These are phyloP conservation scores for Glyphotaelius pellucidus DNA, from an alignment of 2,888 invertebrate genomes.

Conservation along the genomic window DNA sequence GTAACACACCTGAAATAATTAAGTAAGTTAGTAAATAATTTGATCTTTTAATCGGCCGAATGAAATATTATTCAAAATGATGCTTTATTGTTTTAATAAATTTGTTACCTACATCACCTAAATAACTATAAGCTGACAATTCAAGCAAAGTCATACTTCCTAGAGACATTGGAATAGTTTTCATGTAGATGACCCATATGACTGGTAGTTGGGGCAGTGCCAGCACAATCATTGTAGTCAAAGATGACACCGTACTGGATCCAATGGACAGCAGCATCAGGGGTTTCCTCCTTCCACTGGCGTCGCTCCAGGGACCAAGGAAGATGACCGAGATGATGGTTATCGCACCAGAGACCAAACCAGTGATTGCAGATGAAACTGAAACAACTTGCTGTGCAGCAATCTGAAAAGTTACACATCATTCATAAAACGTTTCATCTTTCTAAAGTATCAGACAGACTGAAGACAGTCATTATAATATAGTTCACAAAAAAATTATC, in stretches of 20 bases:
- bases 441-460: too few species aligned
- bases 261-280: slow-evolving; percentile 77
- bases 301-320: slow-evolving; percentile 81
- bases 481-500: too few species aligned
- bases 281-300: slow-evolving; percentile 78
- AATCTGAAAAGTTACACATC: slow-evolving; percentile 33
- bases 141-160: slow-evolving; percentile 84
- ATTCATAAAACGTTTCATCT: background rate
- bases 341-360: slow-evolving; percentile 70
- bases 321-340: slow-evolving; percentile 80
- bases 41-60: too few species aligned
- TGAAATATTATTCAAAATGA: background rate
- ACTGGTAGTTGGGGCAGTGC: slow-evolving; percentile 74
- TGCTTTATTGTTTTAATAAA: background rate
- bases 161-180: slow-evolving; percentile 82
- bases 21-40: background rate
- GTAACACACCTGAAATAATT: slow-evolving; percentile 73
- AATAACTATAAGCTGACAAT: slow-evolving; percentile 87
- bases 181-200: slow-evolving; percentile 73
- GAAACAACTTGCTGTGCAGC: slow-evolving; percentile 55
- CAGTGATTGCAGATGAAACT: slow-evolving; percentile 40
- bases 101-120: slow-evolving; percentile 82
- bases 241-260: slow-evolving; percentile 76
- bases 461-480: too few species aligned
- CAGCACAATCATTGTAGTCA: slow-evolving; percentile 73